A percentile compares a stretch with the other conserved stretches of the same genome.
Evolutionary conservation across 2,113 vertebrate genomes (phyloP).

Genomic region (Brachirus orientalis): DNA sequence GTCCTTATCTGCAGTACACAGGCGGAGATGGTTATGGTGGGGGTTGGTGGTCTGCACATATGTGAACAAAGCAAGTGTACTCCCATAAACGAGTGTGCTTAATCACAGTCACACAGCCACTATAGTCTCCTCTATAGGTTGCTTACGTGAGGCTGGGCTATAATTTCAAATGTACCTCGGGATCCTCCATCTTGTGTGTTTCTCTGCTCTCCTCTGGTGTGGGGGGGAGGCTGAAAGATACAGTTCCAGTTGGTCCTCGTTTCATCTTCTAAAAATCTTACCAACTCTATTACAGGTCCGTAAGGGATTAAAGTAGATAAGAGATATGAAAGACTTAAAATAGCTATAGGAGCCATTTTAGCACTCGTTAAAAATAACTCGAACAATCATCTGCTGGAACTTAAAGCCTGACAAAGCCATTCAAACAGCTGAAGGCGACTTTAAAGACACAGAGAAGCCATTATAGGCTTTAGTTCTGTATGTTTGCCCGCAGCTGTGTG

Average conservation of each 20-base stretch:
- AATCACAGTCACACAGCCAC: conserved; percentile 72
- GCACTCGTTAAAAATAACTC: conserved; percentile 52
- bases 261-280: conserved; percentile 72
- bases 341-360: conserved; percentile 34
- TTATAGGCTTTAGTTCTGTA: conserved; percentile 34
- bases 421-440: conserved; percentile 41
- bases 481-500: conserved; percentile 15
- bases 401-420: conserved; percentile 61
- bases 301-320: conserved; percentile 63
- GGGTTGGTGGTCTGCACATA: conserved; percentile 35
- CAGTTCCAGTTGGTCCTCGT: conserved; percentile 69
- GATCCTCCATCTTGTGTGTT: conserved; percentile 76
- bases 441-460: conserved; percentile 34
- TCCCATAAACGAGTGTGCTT: conserved; percentile 69
- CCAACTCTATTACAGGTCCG: conserved; percentile 70
- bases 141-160: conserved; percentile 71
- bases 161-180: conserved; percentile 75
- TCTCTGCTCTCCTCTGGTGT: conserved; percentile 73
- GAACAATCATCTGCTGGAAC: conserved; percentile 28
- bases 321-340: conserved; percentile 37
- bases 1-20: conserved; percentile 65
- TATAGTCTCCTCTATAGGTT: conserved; percentile 67
- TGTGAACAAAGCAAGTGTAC: conserved; percentile 56
- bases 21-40: conserved; percentile 43
- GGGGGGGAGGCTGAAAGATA: conserved; percentile 80